Evolutionary conservation across 1,140 invertebrate species (phyloP), one percentile per base, ranked within the genome.

Genomic region (Drosophila pruinosa): DNA sequence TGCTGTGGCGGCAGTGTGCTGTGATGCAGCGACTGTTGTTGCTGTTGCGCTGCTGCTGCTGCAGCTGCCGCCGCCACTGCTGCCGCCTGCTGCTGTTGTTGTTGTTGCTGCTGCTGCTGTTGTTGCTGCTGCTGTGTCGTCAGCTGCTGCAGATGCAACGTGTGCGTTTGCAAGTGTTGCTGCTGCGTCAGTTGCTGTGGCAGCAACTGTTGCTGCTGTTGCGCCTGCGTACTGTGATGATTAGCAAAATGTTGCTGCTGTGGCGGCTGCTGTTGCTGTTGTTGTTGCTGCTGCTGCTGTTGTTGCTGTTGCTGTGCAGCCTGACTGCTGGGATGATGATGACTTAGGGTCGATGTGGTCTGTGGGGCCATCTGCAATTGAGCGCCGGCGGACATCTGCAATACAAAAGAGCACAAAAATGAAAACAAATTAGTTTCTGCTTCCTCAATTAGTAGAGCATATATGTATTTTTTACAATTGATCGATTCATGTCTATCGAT

Each of bases 331-430:
- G 79, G 79, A 69, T 89, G 86, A 79, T 91, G 95, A 94, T 96
- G 95, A 93, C 95, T 95, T 94, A 95, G 94, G 94, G 95, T 95
- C 94, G 96, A 94, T 92, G 95, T 96, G 92, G 96, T 95, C 94
- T 97, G 96, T 92, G 96, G 96, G 95, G 96, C 96, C 96, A 97
- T 97, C 95, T 97, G 96, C 95, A 97, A 95, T 94, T 97, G 96
- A 94, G 96, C 95, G 93, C 96, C 96, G 94, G 96, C 96, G 94
- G 96, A 97, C 96, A 97, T 97, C 96, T 97, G 94, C 81, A 96
- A 96, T 68, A 7, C 12, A 12, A 17, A 89, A 74, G 63, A 82
- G 59, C 65, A 68, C 54, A 59, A 54, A 48, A 24, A n/a, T 19
- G 17, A n/a, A 52, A 26, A 6, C 4, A 3, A 50, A 31, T 10